A percentile compares a stretch with the other conserved stretches of the same genome.
These are phyloP conservation scores for Parauchenoglanis punctatus DNA, from an alignment of 2,797 vertebrate genomes.

Conservation along the genomic window DNA sequence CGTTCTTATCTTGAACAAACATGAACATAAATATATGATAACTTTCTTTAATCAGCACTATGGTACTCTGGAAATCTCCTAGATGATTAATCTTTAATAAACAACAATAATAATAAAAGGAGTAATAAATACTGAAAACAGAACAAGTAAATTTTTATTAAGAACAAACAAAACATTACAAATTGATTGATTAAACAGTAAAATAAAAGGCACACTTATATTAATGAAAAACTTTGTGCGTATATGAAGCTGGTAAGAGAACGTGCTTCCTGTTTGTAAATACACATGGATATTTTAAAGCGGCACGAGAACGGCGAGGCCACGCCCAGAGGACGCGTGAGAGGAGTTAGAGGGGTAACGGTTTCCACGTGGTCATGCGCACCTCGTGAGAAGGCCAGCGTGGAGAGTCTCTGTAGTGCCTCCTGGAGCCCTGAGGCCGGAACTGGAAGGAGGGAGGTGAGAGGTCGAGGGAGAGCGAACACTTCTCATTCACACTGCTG, in stretches of 20 bases:
- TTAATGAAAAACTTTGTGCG: not conserved
- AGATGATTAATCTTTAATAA: not conserved
- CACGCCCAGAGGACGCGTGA: not conserved
- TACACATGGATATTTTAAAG: not conserved
- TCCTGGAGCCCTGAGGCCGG: conserved; percentile 40
- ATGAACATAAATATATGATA: not conserved
- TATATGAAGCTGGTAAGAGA: not conserved
- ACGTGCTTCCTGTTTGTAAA: not conserved
- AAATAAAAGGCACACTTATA: conserved; percentile 9
- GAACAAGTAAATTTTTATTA: conserved; percentile 55
- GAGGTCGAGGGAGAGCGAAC: conserved; percentile 28
- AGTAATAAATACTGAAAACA: not conserved
- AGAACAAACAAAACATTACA: conserved; percentile 48
- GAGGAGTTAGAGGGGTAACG: conserved; percentile 50
- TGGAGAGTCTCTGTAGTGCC: conserved; percentile 62
- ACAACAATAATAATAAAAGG: not conserved
- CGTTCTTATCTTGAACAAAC: not conserved
- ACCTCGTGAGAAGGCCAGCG: conserved; percentile 61
- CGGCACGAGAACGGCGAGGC: no score
- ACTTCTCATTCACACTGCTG: conserved; percentile 15
- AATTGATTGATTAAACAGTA: not conserved
- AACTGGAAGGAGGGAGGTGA: conserved; percentile 51
- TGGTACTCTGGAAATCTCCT: not conserved
- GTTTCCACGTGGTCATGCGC: conserved; percentile 55
- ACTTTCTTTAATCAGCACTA: not conserved